A percentile compares a stretch with the other conserved stretches of the same genome.
Evolutionary conservation across 2,797 vertebrate species (phyloP).

Genomic region (Helicolenus hilgendorfi): DNA sequence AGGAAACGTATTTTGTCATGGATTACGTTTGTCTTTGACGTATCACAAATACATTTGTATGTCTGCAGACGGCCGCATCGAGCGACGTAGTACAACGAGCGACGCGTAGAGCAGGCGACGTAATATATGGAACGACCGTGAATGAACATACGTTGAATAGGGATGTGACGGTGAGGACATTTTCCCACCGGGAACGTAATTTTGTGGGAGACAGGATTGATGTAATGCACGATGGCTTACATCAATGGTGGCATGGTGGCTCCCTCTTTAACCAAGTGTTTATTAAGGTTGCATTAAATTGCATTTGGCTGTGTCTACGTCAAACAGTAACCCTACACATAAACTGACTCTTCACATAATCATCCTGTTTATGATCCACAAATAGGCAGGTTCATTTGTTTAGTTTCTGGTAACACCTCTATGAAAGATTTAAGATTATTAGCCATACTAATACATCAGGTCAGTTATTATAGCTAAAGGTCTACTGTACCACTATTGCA

Average conservation of each 20-base stretch:
- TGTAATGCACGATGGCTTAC: not conserved
- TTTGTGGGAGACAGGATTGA: too few relatives aligned
- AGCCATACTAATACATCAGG: not conserved
- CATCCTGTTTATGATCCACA: not conserved
- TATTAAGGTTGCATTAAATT: slow-evolving; percentile 3
- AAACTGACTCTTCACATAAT: not conserved
- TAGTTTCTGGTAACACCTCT: not conserved
- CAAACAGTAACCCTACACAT: not conserved
- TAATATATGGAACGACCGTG: too few relatives aligned
- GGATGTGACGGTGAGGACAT: too few relatives aligned
- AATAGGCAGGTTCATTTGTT: not conserved
- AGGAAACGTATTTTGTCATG: too few relatives aligned
- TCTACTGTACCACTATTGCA: slow-evolving; percentile 1
- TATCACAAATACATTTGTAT: too few relatives aligned
- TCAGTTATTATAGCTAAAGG: slow-evolving; percentile 2
- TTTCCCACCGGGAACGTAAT: too few relatives aligned
- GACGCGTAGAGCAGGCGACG: too few relatives aligned
- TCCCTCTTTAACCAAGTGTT: not conserved
- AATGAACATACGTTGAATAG: too few relatives aligned
- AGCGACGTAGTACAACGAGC: too few relatives aligned
- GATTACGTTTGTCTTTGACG: too few relatives aligned
- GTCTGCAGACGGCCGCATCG: too few relatives aligned
- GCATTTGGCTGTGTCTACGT: not conserved
- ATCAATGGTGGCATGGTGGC: too few relatives aligned
- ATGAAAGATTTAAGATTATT: not conserved